phyloP scores from a whole-genome alignment of 2,113 vertebrate genomes.

The Nanorana parkeri region DNA sequence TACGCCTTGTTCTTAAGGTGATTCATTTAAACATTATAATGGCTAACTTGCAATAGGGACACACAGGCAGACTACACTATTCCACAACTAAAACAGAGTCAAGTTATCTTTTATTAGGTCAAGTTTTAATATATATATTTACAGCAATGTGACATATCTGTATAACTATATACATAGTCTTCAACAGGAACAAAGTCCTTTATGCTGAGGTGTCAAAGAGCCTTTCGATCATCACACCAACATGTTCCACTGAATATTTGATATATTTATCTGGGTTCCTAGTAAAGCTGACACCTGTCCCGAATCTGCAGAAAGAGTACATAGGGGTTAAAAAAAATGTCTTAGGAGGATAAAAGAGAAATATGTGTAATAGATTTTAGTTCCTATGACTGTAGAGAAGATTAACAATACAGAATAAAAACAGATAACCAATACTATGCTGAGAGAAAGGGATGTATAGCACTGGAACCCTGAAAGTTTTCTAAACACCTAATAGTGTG shows the following conservation, averaged over 20 bases:
- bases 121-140: neutral
- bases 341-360: neutral
- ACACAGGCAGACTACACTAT: no score
- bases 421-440: no score
- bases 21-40: no score
- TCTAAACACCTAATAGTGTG: no score
- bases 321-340: constrained; percentile 2
- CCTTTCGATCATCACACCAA: constrained; percentile 94
- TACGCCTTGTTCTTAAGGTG: no score
- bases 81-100: neutral
- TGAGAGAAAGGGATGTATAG: no score
- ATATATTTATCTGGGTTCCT: constrained; percentile 97
- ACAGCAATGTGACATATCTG: constrained; percentile 20
- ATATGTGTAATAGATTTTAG: neutral
- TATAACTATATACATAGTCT: constrained; percentile 30
- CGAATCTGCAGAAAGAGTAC: constrained; percentile 77
- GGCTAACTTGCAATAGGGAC: no score
- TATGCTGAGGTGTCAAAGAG: constrained; percentile 96
- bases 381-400: neutral
- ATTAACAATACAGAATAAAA: no score
- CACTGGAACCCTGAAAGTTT: no score
- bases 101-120: constrained; percentile 14
- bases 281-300: constrained; percentile 88
- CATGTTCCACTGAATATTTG: constrained; percentile 91
- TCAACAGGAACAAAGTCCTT: constrained; percentile 37